phyloP scores from a whole-genome alignment of 2,888 invertebrate genomes.

The Lithodes maja region DNA sequence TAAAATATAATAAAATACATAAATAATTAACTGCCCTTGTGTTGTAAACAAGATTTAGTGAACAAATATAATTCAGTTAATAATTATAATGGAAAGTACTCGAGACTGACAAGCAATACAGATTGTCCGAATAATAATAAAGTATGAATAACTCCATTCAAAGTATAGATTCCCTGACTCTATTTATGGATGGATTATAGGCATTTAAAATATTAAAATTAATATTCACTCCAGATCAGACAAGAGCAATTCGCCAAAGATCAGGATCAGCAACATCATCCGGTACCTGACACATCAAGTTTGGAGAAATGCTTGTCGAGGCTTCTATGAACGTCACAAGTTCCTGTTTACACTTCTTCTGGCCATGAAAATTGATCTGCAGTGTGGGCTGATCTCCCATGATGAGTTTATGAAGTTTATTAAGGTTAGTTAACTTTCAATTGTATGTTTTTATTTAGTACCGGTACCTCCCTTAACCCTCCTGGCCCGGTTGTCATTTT shows the following conservation, averaged over 20 bases:
- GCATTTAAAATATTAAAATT: too few relatives aligned
- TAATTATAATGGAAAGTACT: too few relatives aligned
- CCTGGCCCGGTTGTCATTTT: too few relatives aligned
- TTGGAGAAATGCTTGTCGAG: conserved; percentile 93
- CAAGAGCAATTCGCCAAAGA: conserved; percentile 88
- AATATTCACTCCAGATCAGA: conserved; percentile 78
- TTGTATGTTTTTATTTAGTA: neutral
- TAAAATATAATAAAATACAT: too few relatives aligned
- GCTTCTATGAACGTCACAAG: conserved; percentile 95
- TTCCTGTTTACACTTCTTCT: conserved; percentile 94
- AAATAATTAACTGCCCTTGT: too few relatives aligned
- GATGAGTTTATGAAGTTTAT: conserved; percentile 96
- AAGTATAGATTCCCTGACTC: too few relatives aligned
- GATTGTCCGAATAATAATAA: too few relatives aligned
- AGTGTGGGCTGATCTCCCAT: conserved; percentile 86
- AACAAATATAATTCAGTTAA: too few relatives aligned
- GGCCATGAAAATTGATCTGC: conserved; percentile 95
- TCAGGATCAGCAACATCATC: conserved; percentile 91
- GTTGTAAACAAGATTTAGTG: too few relatives aligned
- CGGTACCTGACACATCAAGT: conserved; percentile 93
- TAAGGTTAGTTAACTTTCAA: conserved; percentile 77
- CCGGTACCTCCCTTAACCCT: neutral
- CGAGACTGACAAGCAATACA: too few relatives aligned
- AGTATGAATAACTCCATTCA: too few relatives aligned
- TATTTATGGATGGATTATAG: too few relatives aligned